Evolutionary conservation across 2,888 invertebrate genomes (phyloP), one percentile per base, ranked within the genome.

Genomic region (Lithodes maja): DNA sequence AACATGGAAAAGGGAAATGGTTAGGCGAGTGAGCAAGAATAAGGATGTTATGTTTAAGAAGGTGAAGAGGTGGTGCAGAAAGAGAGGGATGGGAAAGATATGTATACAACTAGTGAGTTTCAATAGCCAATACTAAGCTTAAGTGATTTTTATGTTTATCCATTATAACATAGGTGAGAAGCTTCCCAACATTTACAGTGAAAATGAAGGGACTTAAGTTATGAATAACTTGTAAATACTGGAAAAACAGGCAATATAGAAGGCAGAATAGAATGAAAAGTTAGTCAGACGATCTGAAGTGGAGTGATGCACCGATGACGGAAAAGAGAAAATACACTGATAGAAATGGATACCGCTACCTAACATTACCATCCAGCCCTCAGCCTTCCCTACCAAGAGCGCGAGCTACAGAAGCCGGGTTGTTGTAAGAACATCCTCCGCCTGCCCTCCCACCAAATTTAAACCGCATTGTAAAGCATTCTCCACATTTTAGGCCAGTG

Each of bases 1-100:
- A 55, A 61, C 54, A 81, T 81, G 61, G 80, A n/a, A 12, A 49
- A 74, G n/a, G 74, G 33, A 74, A 33, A 7, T 15, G 78, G 52
- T 12, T 15, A 49, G 50, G 52, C 9, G 15, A n/a, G 50, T 5
- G 78, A 78, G 52, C 52, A 78, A 52, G n/a, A n/a, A 17, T 74
- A 17, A 52, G 15, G 52, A 52, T 49, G 78, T 1, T n/a, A 17
- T 9, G 74, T 74, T 17, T 7, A 74, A n/a, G 17, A 5, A 61
- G 17, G 33, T n/a, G n/a, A 74, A 74, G 15, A 15, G 68, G n/a
- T 17, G 74, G 74, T 17, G 74, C 7, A 7, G 15, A 15, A 15
- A 15, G 77, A 12, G 50, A 52, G 50, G 50, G 77, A 52, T 7
- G n/a, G 50, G 3, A 3, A 77, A 77, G 7, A n/a, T 12, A 7